phyloP scores from a whole-genome alignment of 2,888 invertebrate genomes.

The Eremobia ochroleuca region DNA sequence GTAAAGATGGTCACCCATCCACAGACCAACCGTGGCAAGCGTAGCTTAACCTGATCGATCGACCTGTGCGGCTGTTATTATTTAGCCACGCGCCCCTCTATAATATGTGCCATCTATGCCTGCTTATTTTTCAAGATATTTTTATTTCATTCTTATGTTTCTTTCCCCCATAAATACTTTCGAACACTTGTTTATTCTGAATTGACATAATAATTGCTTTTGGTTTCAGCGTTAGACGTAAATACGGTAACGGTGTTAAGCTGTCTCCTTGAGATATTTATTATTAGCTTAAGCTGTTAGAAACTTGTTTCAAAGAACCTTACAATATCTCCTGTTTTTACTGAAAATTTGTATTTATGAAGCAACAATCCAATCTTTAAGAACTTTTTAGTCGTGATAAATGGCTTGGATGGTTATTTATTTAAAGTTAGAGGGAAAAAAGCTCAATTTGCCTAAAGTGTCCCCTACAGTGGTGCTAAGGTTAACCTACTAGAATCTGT shows the following conservation, averaged over 20 bases:
- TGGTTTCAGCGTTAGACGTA: slow-evolving; percentile 32
- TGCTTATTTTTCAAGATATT: neutral
- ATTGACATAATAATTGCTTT: slow-evolving; percentile 10
- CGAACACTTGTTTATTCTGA: neutral
- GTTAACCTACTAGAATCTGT: neutral
- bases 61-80: too few relatives aligned
- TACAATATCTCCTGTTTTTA: neutral
- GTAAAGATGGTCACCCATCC: too few relatives aligned
- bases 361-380: neutral
- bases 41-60: too few relatives aligned
- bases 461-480: neutral
- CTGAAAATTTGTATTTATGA: slow-evolving; percentile 19
- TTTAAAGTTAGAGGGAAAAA: neutral
- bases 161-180: neutral
- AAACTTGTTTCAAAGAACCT: slow-evolving; percentile 8
- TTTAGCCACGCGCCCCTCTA: too few relatives aligned
- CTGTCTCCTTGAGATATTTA: slow-evolving; percentile 50
- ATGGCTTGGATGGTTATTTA: neutral
- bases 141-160: neutral
- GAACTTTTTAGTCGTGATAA: neutral
- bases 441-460: neutral
- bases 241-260: slow-evolving; percentile 29
- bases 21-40: too few relatives aligned
- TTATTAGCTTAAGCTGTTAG: slow-evolving; percentile 8
- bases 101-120: too few relatives aligned